Base-by-base conservation (phyloP, 2,888 invertebrate genomes). In the Rugalucina vietnamica region DNA sequence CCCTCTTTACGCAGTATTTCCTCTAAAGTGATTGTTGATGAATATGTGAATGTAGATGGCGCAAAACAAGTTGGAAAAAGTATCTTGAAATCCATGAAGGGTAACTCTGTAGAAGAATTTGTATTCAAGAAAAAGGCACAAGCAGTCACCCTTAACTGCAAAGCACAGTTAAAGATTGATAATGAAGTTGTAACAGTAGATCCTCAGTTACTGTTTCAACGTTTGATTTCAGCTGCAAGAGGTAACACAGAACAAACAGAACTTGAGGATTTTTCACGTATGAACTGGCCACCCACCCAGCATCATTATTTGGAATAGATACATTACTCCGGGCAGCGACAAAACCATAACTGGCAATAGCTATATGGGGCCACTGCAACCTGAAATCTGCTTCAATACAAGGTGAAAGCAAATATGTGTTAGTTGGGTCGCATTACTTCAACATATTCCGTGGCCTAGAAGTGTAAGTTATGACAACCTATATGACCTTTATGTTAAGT, bases 61-160 rank as follows among this genome's bases (percentile, higher is more conserved):
- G 89, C 83, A 34, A 0, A 65, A n/a, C 69, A 71, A 29, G 50
- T 86, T 76, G 87, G 88, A n/a, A 27, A 5, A 14, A 80, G 60
- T 24, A 82, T 86, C 29, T 12, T 87, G 49, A 69, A 60, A 49
- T 34, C 24, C 4, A 85, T 88, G 88, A 60, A 57, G 72, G 90
- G 82, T 14, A 77, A 86, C 24, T 60, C 27, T 29, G 75, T 76
- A 2, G 21, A 54, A 12, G 74, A 75, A 1, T 82, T 37, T 34
- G 36, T 24, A 10, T 85, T 89, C 50, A 76, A 49, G 32, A 81
- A 76, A 27, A 81, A 72, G 34, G 54, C 39, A 5, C 84, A 87
- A 70, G 82, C 72, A 50, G 60, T 79, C 18, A 81, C 86, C 27
- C 36, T 89, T 37, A 73, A 24, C 29, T 36, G 54, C n/a, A 83